Base-by-base conservation (phyloP, 2,797 vertebrate genomes). In the Hydrocynus forskahlii region DNA sequence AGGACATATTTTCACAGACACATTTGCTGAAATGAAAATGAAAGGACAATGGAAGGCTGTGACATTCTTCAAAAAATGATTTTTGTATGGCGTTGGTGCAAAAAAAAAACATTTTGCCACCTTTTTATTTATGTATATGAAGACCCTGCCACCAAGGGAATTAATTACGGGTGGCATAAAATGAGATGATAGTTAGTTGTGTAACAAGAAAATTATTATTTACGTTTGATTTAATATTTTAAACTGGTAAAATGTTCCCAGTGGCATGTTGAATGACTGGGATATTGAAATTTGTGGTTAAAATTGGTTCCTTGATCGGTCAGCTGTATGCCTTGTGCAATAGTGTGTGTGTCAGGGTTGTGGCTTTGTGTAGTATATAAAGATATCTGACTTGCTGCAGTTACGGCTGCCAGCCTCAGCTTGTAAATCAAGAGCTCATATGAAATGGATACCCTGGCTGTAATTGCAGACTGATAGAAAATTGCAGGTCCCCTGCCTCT, bases 371-470 rank as follows among this genome's bases (percentile, higher is more conserved):
- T 75, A 81, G 54, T 66, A 78, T 81, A 57, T 79, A 70, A 83
- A 79, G 77, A 79, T 79, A 81, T 86, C 80, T 78, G 83, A 82
- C 66, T 78, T 57, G 12, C 79, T 67, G 48, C 78, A 59, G 63
- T 78, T 81, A 86, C 17, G 16, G 35, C 81, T 83, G 85, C 88
- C 89, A 86, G 85, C 89, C 87, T 87, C 87, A 68, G 83, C 86
- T 84, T 76, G 79, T 90, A 88, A 88, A 90, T 92, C 89, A 91
- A 86, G 35, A 74, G 85, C 88, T 90, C 80, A 84, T 85, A 85
- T 83, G 83, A 89, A 90, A 83, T 82, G 85, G 84, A 88, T 84
- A 86, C 72, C 23, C 59, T 48, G 84, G 83, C 84, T 80, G 86
- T 86, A 89, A 91, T 88, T 88, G 87, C 73, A 88, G 79, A 78